Evolutionary conservation across 2,797 vertebrate genomes (phyloP).

Genomic region (Staurois parvus): DNA sequence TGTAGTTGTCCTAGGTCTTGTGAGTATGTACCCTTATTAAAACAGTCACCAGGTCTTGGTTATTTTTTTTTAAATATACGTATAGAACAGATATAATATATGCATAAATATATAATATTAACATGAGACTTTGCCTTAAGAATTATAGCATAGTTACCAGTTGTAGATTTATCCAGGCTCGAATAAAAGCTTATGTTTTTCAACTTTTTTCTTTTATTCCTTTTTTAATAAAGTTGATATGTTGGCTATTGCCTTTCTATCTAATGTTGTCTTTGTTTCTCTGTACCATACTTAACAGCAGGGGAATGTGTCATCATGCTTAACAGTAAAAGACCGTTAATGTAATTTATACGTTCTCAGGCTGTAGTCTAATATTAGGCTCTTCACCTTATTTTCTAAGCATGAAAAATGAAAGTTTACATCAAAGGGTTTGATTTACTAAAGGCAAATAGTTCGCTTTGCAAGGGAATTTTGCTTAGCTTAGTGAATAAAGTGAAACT

Average conservation of each 20-base stretch:
- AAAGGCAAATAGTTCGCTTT: too few species aligned
- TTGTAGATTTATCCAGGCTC: constrained; percentile 46
- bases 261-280: background rate
- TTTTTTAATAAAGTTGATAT: constrained; percentile 46
- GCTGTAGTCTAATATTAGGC: background rate
- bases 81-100: constrained; percentile 27
- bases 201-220: constrained; percentile 12
- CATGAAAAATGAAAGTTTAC: too few species aligned
- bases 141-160: constrained; percentile 40
- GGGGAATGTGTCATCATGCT: too few species aligned
- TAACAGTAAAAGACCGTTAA: too few species aligned
- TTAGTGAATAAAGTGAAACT: too few species aligned
- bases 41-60: constrained; percentile 34
- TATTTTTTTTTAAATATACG: constrained; percentile 45
- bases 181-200: constrained; percentile 48
- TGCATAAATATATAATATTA: constrained; percentile 53
- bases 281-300: background rate
- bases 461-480: too few species aligned
- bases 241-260: constrained; percentile 10
- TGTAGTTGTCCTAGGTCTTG: background rate
- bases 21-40: background rate
- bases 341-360: background rate
- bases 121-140: constrained; percentile 63
- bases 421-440: too few species aligned
- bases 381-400: background rate